Conservation (phyloP, 2,113 vertebrate species). For the Kryptolebias marmoratus region DNA sequence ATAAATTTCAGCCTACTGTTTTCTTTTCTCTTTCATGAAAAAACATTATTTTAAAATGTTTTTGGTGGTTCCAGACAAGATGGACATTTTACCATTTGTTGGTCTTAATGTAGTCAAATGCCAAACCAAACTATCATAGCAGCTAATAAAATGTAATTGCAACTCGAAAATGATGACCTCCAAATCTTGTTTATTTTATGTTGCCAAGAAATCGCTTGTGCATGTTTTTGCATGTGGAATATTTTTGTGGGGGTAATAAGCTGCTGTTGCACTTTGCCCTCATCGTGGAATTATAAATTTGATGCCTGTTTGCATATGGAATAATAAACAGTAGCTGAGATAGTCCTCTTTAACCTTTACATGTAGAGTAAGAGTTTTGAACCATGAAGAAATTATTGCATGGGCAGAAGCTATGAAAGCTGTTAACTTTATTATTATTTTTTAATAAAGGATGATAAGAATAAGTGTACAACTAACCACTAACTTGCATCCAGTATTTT, state of each 20-base stretch:
- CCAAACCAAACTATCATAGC: too few species aligned
- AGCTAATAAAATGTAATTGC: not conserved
- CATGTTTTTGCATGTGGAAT: conserved; percentile 24
- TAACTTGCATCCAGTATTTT: not conserved
- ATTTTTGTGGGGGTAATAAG: conserved; percentile 11
- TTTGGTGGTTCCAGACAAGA: too few species aligned
- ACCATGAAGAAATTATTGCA: not conserved
- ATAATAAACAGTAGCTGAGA: conserved; percentile 18
- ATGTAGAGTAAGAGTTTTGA: not conserved
- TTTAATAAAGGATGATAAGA: not conserved
- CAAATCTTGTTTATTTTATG: conserved; percentile 35
- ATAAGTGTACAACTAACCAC: too few species aligned
- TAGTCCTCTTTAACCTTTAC: conserved; percentile 16
- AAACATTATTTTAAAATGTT: too few species aligned
- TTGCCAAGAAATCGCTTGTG: conserved; percentile 1
- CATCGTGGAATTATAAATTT: conserved; percentile 34
- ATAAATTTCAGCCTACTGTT: too few species aligned
- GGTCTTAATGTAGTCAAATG: too few species aligned
- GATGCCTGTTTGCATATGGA: conserved; percentile 14
- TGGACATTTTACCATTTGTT: too few species aligned
- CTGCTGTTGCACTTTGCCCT: conserved; percentile 37
- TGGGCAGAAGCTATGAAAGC: not conserved
- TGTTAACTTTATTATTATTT: not conserved
- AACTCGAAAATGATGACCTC: conserved; percentile 28
- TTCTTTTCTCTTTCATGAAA: too few species aligned